Conservation (phyloP, 2,888 invertebrate genomes). For the Cenopis cana region DNA sequence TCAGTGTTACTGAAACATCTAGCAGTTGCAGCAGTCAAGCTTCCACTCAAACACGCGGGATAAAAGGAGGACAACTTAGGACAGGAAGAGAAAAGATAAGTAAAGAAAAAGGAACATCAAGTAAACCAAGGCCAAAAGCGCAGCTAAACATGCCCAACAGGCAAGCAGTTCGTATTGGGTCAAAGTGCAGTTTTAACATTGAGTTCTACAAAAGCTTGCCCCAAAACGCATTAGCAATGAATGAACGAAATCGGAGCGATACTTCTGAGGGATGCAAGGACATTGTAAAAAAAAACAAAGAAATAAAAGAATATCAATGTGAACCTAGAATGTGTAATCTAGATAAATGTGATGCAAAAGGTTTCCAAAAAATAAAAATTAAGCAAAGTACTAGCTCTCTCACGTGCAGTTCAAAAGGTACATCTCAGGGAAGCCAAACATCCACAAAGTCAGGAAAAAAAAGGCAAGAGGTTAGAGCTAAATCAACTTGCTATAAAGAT, state of each 20-base stretch:
- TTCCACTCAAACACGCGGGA: background rate
- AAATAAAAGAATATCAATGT: background rate
- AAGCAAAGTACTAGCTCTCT: background rate
- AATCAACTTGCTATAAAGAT: conserved; percentile 1
- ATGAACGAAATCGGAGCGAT: background rate
- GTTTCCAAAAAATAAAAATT: background rate
- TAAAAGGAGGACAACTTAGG: background rate
- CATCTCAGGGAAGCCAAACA: background rate
- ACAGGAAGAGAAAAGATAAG: conserved; percentile 3
- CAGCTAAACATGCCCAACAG: background rate
- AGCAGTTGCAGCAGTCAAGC: background rate
- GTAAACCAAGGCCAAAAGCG: background rate
- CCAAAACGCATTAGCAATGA: background rate
- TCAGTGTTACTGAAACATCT: background rate
- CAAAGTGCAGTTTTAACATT: conserved; percentile 18
- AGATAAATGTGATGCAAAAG: background rate
- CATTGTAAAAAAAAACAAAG: background rate
- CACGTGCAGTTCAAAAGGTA: background rate
- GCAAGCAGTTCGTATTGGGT: conserved; percentile 16
- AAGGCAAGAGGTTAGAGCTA: background rate
- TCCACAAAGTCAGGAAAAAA: background rate
- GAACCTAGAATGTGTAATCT: background rate
- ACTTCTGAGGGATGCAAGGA: background rate
- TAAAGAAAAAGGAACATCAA: background rate
- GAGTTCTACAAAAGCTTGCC: conserved; percentile 5